Evolutionary conservation across 1,140 invertebrate genomes (phyloP), one percentile per base, ranked within the genome.

Genomic region (Orussus abietinus): DNA sequence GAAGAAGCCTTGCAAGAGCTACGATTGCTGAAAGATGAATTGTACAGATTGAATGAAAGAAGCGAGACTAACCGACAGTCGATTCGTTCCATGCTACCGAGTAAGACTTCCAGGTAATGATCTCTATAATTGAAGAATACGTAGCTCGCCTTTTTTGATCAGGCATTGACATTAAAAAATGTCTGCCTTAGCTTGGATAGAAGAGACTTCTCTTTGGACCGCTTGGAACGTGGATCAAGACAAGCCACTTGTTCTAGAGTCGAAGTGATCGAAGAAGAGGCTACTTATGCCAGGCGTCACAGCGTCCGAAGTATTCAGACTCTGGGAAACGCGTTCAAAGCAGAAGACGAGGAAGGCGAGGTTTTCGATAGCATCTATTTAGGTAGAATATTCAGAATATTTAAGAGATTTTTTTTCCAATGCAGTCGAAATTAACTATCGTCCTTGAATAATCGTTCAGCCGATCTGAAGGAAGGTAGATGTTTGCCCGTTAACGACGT

Each of bases 321-420:
- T 17, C 68, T 75, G 66, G 75, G 79, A 55, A 62, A 80, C 42
- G 77, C 79, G 38, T 78, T 88, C 21, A 78, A 80, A 47, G 85
- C 85, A 73, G 86, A 86, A 44, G 88, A 90, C 59, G 87, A 91
- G 59, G 87, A 89, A 54, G 85, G 84, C 15, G 85, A 89, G 69
- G 74, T 88, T 18, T 88, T 89, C 57, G 84, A 88, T 63, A 86
- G 83, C 57, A 82, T 80, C 21, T 89, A 82, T 50, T 43, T 66
- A 52, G 52, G 62, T 62, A 50, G 25, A 43, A 43, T 32, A 40
- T 39, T 14, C 38, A 9, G 10, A 41, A 17, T 19, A 20, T 32
- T 38, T 22, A 33, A 30, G 3, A 25, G 19, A 21, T 42, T 11
- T 21, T 39, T 21, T 19, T 19, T 36, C 21, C 10, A n/a, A n/a